Percentiles rank a stretch among this genome's conserved stretches.
Evolutionary conservation across 1,140 invertebrate species (phyloP).

Genomic region (Lethocerus indicus): DNA sequence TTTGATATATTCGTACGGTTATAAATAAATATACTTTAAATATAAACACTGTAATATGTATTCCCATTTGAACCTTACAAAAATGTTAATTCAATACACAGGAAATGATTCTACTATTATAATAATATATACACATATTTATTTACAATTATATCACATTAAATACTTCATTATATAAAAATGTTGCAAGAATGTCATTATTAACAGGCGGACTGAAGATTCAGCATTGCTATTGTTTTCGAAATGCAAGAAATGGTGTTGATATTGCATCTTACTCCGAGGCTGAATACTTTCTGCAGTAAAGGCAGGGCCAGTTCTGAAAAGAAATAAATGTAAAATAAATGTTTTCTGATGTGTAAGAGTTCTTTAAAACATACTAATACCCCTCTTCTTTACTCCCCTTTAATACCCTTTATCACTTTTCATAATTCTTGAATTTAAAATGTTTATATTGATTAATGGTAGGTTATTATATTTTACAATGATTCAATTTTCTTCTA

Average conservation of each 20-base stretch:
- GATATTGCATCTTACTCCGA: constrained; percentile 61
- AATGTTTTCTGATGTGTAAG: no score
- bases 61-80: no score
- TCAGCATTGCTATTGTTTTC: constrained; percentile 61
- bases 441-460: background rate
- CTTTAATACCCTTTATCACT: background rate
- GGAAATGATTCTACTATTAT: no score
- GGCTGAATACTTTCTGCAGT: constrained; percentile 60
- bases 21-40: no score
- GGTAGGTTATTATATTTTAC: background rate
- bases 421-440: background rate
- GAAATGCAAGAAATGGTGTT: constrained; percentile 60
- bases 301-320: constrained; percentile 61
- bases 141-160: background rate
- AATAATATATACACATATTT: no score
- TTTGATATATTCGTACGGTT: no score
- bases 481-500: no score
- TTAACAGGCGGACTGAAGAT: constrained; percentile 59
- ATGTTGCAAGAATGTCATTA: no score
- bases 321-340: constrained; percentile 22
- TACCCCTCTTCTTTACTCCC: background rate
- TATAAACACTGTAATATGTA: no score
- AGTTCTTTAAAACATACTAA: no score
- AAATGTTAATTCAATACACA: no score
- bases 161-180: no score